Evolutionary conservation across 2,797 vertebrate species (phyloP).

Genomic region (Lithobates sylvaticus): DNA sequence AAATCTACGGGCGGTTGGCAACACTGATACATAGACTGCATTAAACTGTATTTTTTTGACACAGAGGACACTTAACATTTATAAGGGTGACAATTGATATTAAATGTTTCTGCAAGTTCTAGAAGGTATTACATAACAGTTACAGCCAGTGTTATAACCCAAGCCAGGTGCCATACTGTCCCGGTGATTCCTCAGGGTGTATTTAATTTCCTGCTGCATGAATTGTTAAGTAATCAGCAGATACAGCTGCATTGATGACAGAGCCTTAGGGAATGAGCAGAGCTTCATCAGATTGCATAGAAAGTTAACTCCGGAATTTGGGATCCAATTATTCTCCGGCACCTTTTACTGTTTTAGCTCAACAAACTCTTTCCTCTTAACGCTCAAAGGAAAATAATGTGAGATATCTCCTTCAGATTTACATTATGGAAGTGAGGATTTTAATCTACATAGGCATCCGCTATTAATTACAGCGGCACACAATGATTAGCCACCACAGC

Average conservation of each 20-base stretch:
- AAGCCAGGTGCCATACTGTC: conserved; percentile 40
- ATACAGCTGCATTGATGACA: conserved; percentile 41
- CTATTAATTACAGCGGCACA: too few relatives aligned
- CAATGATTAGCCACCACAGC: too few relatives aligned
- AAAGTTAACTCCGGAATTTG: background rate
- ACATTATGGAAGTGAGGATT: background rate
- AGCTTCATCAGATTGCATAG: conserved; percentile 26
- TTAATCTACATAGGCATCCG: background rate
- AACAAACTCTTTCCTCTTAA: background rate
- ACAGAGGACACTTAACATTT: background rate
- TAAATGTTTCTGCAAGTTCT: background rate
- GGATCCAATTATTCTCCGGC: background rate
- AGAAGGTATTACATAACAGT: background rate
- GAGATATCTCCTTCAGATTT: background rate
- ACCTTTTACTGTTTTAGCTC: background rate
- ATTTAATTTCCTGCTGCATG: conserved; percentile 52
- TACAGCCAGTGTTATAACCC: background rate
- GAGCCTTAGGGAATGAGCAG: conserved; percentile 26
- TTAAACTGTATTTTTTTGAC: too few relatives aligned
- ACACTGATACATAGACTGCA: background rate
- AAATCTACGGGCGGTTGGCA: too few relatives aligned
- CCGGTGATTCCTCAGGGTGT: conserved; percentile 43
- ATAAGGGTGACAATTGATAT: background rate
- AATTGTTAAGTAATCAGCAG: conserved; percentile 42
- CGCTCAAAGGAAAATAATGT: background rate